Evolutionary conservation across 2,888 invertebrate genomes (phyloP).

Genomic region (Stenurella melanura): DNA sequence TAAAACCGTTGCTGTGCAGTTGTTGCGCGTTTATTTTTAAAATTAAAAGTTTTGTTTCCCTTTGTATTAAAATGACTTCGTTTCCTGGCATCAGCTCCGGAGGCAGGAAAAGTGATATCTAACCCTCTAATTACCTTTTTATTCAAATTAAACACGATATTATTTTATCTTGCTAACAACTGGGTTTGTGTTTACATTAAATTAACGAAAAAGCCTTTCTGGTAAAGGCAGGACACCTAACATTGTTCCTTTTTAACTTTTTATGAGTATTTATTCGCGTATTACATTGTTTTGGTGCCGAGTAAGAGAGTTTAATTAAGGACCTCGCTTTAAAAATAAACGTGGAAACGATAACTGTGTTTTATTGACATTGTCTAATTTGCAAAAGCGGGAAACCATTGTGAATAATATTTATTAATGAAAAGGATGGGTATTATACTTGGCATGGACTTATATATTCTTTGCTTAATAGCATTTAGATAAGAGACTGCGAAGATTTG

Average conservation of each 20-base stretch:
- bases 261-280: neutral
- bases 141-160: neutral
- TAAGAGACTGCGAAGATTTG: too few species aligned
- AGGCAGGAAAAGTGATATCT: slow-evolving; percentile 3
- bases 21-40: neutral
- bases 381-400: neutral
- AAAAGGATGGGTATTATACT: neutral
- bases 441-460: neutral
- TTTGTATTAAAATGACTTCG: neutral
- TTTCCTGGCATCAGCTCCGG: neutral
- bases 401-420: neutral
- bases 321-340: neutral
- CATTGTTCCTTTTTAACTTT: neutral
- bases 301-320: neutral
- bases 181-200: neutral
- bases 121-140: slow-evolving; percentile 7
- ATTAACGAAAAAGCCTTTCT: neutral
- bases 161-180: neutral
- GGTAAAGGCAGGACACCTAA: neutral
- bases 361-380: neutral
- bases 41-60: neutral
- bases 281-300: neutral
- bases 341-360: neutral
- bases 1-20: neutral
- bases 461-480: too few species aligned